Evolutionary conservation across 2,888 invertebrate species (phyloP).

Genomic region (Flexamia atlantica): DNA sequence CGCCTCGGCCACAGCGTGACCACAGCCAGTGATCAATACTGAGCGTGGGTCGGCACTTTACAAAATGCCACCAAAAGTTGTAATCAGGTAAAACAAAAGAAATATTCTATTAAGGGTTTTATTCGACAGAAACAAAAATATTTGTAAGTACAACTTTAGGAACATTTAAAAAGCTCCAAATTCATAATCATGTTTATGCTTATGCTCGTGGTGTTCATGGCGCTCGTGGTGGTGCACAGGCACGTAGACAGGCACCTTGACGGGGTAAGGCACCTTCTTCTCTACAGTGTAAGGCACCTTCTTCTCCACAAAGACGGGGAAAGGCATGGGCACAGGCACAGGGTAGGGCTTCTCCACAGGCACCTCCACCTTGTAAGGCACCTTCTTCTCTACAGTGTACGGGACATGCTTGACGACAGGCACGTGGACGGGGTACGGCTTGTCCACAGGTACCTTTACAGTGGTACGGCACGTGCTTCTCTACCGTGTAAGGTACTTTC

Average conservation of each 20-base stretch:
- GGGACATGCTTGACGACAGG: constrained; percentile 52
- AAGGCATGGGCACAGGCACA: constrained; percentile 45
- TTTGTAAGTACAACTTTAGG: too few relatives aligned
- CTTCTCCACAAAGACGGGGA: constrained; percentile 41
- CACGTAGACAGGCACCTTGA: constrained; percentile 37
- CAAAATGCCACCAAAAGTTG: too few relatives aligned
- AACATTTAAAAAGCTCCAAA: too few relatives aligned
- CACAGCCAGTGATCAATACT: not conserved
- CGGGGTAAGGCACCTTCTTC: constrained; percentile 38
- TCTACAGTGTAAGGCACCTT: constrained; percentile 48
- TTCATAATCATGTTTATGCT: not conserved
- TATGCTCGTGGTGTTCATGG: not conserved
- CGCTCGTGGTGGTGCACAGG: not conserved
- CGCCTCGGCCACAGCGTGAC: not conserved
- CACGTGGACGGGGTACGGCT: constrained; percentile 50
- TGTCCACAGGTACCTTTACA: constrained; percentile 52
- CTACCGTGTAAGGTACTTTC: constrained; percentile 52
- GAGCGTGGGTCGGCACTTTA: too few relatives aligned
- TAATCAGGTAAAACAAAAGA: too few relatives aligned
- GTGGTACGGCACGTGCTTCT: constrained; percentile 26
- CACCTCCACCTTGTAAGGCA: constrained; percentile 53
- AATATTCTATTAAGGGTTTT: too few relatives aligned
- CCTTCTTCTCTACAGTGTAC: constrained; percentile 56
- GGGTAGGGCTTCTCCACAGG: constrained; percentile 39
- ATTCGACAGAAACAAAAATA: too few relatives aligned